Evolutionary conservation across 2,888 invertebrate genomes (phyloP).

Genomic region (Morpho helenor): DNA sequence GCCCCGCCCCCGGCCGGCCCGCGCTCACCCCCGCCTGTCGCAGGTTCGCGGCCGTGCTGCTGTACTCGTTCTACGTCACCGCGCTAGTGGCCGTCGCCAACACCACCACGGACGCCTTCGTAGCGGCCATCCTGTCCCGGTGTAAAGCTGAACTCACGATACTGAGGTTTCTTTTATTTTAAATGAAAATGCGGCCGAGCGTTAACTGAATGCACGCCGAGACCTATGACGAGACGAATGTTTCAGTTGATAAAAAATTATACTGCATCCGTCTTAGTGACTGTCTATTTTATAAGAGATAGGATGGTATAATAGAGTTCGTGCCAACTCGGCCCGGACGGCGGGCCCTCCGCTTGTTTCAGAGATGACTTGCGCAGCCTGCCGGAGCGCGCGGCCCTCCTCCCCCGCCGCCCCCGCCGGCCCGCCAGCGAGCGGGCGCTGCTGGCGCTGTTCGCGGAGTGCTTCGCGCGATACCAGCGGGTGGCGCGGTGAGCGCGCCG

Average conservation of each 20-base stretch:
- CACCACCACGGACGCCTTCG: slow-evolving; percentile 69
- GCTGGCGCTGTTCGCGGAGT: slow-evolving; percentile 40
- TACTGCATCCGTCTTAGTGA: no score
- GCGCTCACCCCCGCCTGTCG: background rate
- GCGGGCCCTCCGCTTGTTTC: slow-evolving; percentile 20
- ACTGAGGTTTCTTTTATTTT: slow-evolving; percentile 41
- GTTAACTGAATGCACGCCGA: no score
- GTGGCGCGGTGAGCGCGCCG: slow-evolving; percentile 43
- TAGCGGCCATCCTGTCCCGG: slow-evolving; percentile 59
- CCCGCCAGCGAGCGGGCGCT: slow-evolving; percentile 31
- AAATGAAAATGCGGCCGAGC: background rate
- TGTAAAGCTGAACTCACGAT: slow-evolving; percentile 58
- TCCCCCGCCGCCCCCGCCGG: no score
- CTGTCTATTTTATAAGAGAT: no score
- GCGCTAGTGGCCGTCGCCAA: slow-evolving; percentile 68
- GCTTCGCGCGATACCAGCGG: slow-evolving; percentile 47
- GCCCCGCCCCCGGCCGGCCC: background rate
- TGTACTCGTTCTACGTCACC: slow-evolving; percentile 62
- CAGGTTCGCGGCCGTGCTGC: slow-evolving; percentile 50
- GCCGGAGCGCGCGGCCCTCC: slow-evolving; percentile 35
- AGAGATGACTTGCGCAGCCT: slow-evolving; percentile 48
- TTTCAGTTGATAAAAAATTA: no score
- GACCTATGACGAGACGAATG: no score
- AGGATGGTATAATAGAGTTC: no score
- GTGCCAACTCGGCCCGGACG: no score